Base-by-base conservation (phyloP, 2,113 vertebrate genomes). In the Prinia subflava region DNA sequence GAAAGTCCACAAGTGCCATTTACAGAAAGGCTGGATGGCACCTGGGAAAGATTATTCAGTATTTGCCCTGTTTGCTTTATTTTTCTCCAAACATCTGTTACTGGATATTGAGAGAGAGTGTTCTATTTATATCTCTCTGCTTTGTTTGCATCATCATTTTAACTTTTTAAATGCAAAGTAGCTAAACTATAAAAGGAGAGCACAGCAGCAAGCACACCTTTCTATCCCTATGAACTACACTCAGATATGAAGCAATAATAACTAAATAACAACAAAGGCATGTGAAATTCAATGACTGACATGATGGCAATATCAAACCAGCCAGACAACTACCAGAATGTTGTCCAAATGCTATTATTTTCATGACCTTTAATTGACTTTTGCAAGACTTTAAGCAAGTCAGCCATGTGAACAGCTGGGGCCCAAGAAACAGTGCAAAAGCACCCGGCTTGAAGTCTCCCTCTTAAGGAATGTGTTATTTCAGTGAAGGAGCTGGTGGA, bases 61-160 rank as follows among this genome's bases (percentile, higher is more conserved):
- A 57, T 82, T 79, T 87, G 15, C 15, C 67, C 74, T 15, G 33
- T 62, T 94, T 79, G n/a, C 85, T 83, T 76, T 91, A 20, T 64
- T 95, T 94, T 91, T 56, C 82, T 81, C 49, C 20, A 76, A 78
- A 82, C 59, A 78, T 60, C 87, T 91, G 44, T 85, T 88, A 83
- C 44, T 33, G 50, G 28, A 64, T 94, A 80, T 73, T 76, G 53
- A 78, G 44, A 95, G 35, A 83, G n/a, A 33, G 31, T 23, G 28
- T 37, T 92, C 73, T 91, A 59, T 73, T 92, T 94, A 37, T 87
- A 91, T 30, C 56, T 75, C 33, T 81, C 59, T 79, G 33, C 46
- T 89, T 62, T 89, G 37, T 56, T 83, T 91, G 28, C 65, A 79
- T 55, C 49, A 79, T 41, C 8, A 55, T 62, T 95, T 91, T 46